A percentile compares a stretch with the other conserved stretches of the same genome.
phyloP scores from a whole-genome alignment of 2,113 vertebrate species.

The Petroica traversi region DNA sequence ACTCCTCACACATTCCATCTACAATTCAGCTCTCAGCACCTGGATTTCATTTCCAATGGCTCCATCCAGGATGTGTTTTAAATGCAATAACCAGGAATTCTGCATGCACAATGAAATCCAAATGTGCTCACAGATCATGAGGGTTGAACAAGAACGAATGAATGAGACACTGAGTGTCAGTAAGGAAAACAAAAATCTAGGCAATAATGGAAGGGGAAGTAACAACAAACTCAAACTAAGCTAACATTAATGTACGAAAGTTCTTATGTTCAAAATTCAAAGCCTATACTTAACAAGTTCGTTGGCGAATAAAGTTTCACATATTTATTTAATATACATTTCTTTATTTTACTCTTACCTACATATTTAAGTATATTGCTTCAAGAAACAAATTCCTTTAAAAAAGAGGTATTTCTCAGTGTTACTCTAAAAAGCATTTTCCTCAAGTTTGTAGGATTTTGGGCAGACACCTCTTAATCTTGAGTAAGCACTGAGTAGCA shows the following conservation, averaged over 20 bases:
- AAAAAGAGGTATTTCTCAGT: neutral
- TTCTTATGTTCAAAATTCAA: neutral
- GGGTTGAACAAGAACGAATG: neutral
- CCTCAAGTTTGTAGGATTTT: neutral
- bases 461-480: neutral
- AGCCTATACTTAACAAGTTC: neutral
- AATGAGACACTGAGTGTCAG: neutral
- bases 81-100: neutral
- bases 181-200: neutral
- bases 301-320: neutral
- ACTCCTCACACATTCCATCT: neutral
- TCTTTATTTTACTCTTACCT: neutral
- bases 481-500: neutral
- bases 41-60: neutral
- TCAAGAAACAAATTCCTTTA: neutral
- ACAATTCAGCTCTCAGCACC: neutral
- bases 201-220: neutral
- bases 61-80: neutral
- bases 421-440: neutral
- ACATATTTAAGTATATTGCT: neutral
- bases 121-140: neutral
- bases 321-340: neutral
- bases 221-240: neutral
- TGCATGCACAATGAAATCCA: neutral
- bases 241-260: neutral